A percentile compares a stretch with the other conserved stretches of the same genome.
Conservation (phyloP, 1,140 invertebrate genomes). For the Chionoecetes opilio region DNA sequence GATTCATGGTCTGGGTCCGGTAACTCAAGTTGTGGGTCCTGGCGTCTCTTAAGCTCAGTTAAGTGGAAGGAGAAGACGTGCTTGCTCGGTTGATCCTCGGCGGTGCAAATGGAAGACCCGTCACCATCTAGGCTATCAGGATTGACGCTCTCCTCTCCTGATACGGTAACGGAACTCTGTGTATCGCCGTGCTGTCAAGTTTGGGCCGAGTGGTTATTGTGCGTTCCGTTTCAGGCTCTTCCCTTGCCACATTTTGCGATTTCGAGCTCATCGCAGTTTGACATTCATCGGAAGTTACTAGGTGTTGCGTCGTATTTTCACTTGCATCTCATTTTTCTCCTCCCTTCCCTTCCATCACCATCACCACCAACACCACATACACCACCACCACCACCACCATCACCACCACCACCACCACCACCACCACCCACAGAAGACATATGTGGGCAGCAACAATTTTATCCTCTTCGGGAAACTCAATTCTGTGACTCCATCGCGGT, state of each 20-base stretch:
- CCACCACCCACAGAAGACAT: too few species aligned
- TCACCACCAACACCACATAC: too few species aligned
- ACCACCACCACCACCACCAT: too few species aligned
- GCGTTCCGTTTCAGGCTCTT: background rate
- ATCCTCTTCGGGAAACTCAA: too few species aligned
- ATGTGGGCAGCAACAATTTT: too few species aligned
- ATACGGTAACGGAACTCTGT: background rate
- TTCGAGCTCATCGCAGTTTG: background rate
- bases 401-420: too few species aligned
- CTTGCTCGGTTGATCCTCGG: background rate
- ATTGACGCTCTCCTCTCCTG: background rate
- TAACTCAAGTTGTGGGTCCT: constrained; percentile 4
- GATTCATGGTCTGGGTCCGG: constrained; percentile 46
- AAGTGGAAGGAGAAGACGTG: constrained; percentile 33
- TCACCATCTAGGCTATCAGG: background rate
- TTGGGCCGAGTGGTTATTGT: background rate
- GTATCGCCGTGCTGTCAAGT: background rate
- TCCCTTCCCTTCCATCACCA: background rate
- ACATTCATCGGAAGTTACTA: background rate
- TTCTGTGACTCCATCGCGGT: too few species aligned
- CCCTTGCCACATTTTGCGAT: background rate
- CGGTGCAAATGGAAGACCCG: background rate
- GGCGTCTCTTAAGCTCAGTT: too few species aligned
- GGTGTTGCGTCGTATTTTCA: constrained; percentile 7
- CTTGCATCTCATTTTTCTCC: background rate